Evolutionary conservation across 2,888 invertebrate genomes (phyloP).

Genomic region (Phalangium opilio): DNA sequence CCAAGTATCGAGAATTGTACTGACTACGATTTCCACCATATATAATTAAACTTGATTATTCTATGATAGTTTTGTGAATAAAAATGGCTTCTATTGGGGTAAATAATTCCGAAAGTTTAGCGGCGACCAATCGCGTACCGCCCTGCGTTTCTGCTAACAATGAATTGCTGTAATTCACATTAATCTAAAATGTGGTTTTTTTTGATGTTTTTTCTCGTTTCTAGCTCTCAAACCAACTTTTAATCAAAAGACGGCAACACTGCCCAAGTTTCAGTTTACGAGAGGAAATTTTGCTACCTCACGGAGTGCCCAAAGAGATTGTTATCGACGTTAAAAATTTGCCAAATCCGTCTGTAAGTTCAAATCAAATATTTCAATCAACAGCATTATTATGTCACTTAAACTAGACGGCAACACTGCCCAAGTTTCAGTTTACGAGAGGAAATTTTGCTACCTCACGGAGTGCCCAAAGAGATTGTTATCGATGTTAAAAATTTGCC

Average conservation of each 20-base stretch:
- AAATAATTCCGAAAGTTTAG: too few relatives aligned
- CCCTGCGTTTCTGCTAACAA: too few relatives aligned
- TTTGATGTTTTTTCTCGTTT: background rate
- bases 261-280: conserved; percentile 67
- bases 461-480: conserved; percentile 72
- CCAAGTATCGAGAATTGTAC: too few relatives aligned
- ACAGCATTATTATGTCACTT: too few relatives aligned
- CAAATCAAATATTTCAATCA: too few relatives aligned
- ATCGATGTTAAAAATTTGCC: conserved; percentile 82
- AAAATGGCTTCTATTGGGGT: too few relatives aligned
- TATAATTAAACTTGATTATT: too few relatives aligned
- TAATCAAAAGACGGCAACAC: conserved; percentile 21
- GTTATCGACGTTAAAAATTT: conserved; percentile 77
- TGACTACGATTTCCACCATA: too few relatives aligned
- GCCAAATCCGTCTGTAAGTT: conserved; percentile 47
- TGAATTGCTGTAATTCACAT: too few relatives aligned
- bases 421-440: conserved; percentile 59
- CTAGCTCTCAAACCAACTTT: conserved; percentile 19
- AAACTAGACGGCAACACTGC: conserved; percentile 43
- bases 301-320: conserved; percentile 75
- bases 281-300: conserved; percentile 62
- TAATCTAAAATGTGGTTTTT: too few relatives aligned
- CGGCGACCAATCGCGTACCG: too few relatives aligned
- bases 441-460: conserved; percentile 67
- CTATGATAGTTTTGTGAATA: too few relatives aligned